These are phyloP conservation scores for Phytoseiulus persimilis DNA, from an alignment of 2,888 invertebrate species.

Conservation along the genomic window DNA sequence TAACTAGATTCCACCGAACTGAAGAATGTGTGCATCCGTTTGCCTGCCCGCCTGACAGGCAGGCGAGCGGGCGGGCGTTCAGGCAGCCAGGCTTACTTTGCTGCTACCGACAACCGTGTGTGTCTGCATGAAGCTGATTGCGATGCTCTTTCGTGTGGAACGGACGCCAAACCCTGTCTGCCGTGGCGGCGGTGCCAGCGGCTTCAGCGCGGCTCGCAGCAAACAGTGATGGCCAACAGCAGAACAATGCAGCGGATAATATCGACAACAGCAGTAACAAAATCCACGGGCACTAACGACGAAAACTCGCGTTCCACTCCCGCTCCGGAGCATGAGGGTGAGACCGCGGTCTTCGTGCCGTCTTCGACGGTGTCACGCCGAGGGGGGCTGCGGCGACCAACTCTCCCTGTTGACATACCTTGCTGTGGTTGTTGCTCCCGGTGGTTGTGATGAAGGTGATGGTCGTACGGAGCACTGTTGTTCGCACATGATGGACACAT, in stretches of 20 bases:
- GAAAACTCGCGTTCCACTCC: too few relatives aligned
- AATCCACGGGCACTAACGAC: not conserved
- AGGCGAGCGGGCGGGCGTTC: not conserved
- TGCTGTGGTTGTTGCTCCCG: not conserved
- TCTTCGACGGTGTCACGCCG: too few relatives aligned
- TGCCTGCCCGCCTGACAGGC: not conserved
- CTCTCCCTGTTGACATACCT: not conserved
- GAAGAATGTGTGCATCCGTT: not conserved
- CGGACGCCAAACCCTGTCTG: constrained; percentile 27
- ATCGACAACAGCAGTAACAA: not conserved
- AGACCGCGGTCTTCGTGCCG: too few relatives aligned
- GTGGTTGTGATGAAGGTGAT: not conserved
- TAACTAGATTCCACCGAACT: not conserved
- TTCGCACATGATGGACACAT: not conserved
- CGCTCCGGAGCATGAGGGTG: not conserved
- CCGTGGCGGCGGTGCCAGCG: not conserved
- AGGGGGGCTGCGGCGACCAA: too few relatives aligned
- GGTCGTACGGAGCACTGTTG: not conserved
- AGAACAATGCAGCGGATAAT: not conserved
- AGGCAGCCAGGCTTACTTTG: not conserved
- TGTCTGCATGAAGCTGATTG: not conserved
- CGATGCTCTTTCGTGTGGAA: constrained; percentile 37
- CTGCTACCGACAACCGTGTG: not conserved
- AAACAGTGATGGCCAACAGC: constrained; percentile 9
- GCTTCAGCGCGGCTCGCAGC: constrained; percentile 14